Evolutionary conservation across 1,140 invertebrate species (phyloP).

Genomic region (Drosophila ambigua): DNA sequence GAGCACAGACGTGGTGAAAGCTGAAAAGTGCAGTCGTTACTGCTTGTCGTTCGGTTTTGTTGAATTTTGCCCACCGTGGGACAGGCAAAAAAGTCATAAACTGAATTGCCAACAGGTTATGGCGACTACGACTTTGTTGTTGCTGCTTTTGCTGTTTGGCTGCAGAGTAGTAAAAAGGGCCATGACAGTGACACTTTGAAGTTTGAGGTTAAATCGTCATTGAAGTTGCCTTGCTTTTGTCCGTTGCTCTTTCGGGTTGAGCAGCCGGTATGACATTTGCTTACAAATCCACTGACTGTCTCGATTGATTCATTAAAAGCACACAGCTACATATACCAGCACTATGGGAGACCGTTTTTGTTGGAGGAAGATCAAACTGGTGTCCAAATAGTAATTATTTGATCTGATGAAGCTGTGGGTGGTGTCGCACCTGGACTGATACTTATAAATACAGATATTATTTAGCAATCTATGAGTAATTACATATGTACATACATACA

Average conservation of each 20-base stretch:
- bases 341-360: no score
- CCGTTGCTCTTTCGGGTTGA: constrained; percentile 37
- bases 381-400: no score
- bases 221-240: constrained; percentile 61
- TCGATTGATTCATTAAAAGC: no score
- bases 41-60: constrained; percentile 1
- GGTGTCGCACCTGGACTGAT: no score
- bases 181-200: constrained; percentile 83
- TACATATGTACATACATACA: no score
- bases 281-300: no score
- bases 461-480: no score
- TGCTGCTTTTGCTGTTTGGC: constrained; percentile 30
- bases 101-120: constrained; percentile 82
- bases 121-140: constrained; percentile 47
- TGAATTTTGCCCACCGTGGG: constrained; percentile 39
- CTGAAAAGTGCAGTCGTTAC: constrained; percentile 4
- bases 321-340: no score
- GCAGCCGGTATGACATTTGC: constrained; percentile 1
- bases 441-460: no score
- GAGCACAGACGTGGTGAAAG: constrained; percentile 40
- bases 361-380: no score
- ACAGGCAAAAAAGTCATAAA: constrained; percentile 71
- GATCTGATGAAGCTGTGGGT: no score
- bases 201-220: constrained; percentile 82
- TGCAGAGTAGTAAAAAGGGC: constrained; percentile 78